Evolutionary conservation across 2,113 vertebrate genomes (phyloP), one percentile per base, ranked within the genome.

Genomic region (Arothron firmamentum): DNA sequence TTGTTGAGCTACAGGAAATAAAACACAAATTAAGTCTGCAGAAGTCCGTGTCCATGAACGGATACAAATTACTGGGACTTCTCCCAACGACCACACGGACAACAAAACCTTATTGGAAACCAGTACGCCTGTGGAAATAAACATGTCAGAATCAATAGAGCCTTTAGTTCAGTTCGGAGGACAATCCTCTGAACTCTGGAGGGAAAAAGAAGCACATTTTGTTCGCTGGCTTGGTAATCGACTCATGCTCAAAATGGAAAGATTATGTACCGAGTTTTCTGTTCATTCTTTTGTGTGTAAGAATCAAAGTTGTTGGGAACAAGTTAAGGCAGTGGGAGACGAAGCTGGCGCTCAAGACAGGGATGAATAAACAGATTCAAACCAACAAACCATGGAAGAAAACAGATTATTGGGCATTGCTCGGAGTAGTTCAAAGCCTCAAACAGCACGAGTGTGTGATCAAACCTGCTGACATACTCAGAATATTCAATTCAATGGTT

Each of bases 81-180:
- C 18, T 77, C 87, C 67, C 77, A 83, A 45, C 25, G 31, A 57
- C 88, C 81, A 75, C 65, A 75, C 62, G 56, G 55, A 75, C 74
- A 81, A 60, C 61, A 67, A 72, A 55, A 64, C 63, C 45, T 72
- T 62, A 46, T 73, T 81, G 67, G 74, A 79, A 86, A 72, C 67
- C 84, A 80, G 63, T 70, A 81, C 62, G 75, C 59, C 64, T 84
- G 74, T 80, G 71, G 81, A 90, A 90, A 89, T 90, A 92, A 91
- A 90, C 88, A 89, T 88, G 87, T 90, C 88, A 86, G 70, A 82
- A 75, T 85, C 74, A 84, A 90, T 89, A 81, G 46, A 78, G 74
- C 72, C 59, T 72, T 70, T 45, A 21, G 59, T 74, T 64, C 47
- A 75, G 77, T 73, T 78, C 80, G 67, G 79, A 85, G 75, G 87